Evolutionary conservation across 2,888 invertebrate species (phyloP).

Genomic region (Cistogaster globosa): DNA sequence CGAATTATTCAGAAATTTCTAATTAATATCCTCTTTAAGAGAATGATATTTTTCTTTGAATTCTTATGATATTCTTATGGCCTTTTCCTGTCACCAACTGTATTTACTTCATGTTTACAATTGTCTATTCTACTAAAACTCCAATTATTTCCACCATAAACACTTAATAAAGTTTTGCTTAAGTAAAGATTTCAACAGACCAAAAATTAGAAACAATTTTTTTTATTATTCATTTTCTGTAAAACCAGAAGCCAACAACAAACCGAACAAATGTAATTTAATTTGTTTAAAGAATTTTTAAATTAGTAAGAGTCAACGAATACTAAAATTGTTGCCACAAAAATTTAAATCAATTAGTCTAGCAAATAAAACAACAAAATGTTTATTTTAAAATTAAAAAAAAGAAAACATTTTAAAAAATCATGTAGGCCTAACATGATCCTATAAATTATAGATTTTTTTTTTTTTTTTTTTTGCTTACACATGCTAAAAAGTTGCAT

Average conservation of each 20-base stretch:
- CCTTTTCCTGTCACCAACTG: conserved; percentile 18
- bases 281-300: conserved; percentile 16
- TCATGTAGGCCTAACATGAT: conserved; percentile 59
- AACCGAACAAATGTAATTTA: conserved; percentile 2
- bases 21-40: no score
- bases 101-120: conserved; percentile 6
- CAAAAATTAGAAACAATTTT: conserved; percentile 10
- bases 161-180: conserved; percentile 37
- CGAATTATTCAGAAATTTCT: no score
- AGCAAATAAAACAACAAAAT: conserved; percentile 53
- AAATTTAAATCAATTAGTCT: conserved; percentile 57
- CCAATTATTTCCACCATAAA: conserved; percentile 27
- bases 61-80: no score
- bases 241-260: conserved; percentile 47
- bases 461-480: neutral
- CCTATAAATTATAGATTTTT: conserved; percentile 56
- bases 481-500: neutral
- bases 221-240: neutral
- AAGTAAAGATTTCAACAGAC: conserved; percentile 28
- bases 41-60: no score
- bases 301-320: neutral
- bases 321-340: conserved; percentile 13
- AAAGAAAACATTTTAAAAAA: conserved; percentile 29
- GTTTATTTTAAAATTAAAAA: conserved; percentile 16
- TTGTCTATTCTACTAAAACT: conserved; percentile 11